Conservation (phyloP, 2,113 vertebrate species). For the Seriola quinqueradiata region DNA sequence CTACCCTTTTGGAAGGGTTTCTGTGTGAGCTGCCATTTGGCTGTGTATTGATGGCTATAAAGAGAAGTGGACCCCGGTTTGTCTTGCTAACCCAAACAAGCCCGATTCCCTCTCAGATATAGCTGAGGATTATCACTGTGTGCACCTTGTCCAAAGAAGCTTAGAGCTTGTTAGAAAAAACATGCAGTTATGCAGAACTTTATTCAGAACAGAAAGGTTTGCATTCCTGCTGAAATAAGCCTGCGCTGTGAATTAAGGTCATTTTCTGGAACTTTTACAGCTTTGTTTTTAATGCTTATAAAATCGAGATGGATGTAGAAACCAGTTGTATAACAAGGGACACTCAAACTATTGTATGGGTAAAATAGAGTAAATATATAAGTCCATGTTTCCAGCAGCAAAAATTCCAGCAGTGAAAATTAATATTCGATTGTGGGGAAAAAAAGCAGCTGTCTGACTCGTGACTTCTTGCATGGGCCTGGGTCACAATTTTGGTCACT, state of each 20-base stretch:
- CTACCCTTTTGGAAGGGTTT: constrained; percentile 11
- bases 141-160: constrained; percentile 59
- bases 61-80: not conserved
- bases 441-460: too few species aligned
- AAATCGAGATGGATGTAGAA: not conserved
- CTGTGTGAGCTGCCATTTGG: not conserved
- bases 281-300: constrained; percentile 3
- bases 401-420: too few species aligned
- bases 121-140: constrained; percentile 43
- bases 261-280: not conserved
- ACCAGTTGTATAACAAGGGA: not conserved
- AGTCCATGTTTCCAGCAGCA: too few species aligned
- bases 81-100: constrained; percentile 34
- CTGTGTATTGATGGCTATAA: constrained; percentile 6
- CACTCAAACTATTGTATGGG: not conserved
- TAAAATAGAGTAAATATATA: not conserved
- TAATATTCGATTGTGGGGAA: too few species aligned
- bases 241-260: constrained; percentile 18
- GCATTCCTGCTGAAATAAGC: constrained; percentile 27
- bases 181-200: constrained; percentile 40
- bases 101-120: constrained; percentile 18
- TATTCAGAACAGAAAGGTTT: constrained; percentile 39
- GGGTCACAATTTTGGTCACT: too few species aligned
- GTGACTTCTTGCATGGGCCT: too few species aligned
- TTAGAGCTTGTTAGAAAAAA: constrained; percentile 52